These are phyloP conservation scores for Elephantulus edwardii DNA, from an alignment of 2,113 vertebrate genomes.

Conservation along the genomic window DNA sequence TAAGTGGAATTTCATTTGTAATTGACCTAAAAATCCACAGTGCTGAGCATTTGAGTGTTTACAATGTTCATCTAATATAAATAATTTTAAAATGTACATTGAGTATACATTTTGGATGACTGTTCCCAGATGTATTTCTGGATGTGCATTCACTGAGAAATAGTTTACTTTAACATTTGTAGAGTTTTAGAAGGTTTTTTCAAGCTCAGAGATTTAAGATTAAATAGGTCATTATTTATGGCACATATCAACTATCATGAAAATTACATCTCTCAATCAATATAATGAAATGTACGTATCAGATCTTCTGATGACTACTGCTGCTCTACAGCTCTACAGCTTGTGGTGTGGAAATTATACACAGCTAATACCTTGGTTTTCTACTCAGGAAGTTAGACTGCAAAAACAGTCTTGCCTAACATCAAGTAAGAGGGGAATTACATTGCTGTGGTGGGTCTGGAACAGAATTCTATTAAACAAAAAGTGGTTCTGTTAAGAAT, in stretches of 20 bases:
- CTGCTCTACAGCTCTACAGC: neutral
- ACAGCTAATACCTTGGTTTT: neutral
- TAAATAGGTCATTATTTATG: neutral
- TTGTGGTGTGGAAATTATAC: neutral
- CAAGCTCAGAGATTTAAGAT: slow-evolving; percentile 27
- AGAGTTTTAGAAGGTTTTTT: neutral
- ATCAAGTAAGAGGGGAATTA: neutral
- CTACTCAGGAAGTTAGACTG: neutral
- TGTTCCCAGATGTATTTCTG: slow-evolving; percentile 51
- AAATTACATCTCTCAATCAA: neutral
- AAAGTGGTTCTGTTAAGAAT: no score
- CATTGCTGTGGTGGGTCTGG: neutral
- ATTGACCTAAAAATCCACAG: slow-evolving; percentile 8
- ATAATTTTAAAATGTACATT: slow-evolving; percentile 35
- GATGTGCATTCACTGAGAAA: neutral
- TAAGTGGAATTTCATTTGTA: slow-evolving; percentile 47
- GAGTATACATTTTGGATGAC: slow-evolving; percentile 33
- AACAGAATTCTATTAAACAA: neutral
- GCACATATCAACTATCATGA: neutral
- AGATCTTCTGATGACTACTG: neutral
- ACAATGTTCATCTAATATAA: slow-evolving; percentile 42
- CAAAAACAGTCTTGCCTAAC: neutral
- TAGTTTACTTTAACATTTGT: neutral
- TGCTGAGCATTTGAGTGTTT: slow-evolving; percentile 38
- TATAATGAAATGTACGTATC: neutral